Evolutionary conservation across 1,140 invertebrate species (phyloP), one percentile per base, ranked within the genome.

Genomic region (Phthorimaea operculella): DNA sequence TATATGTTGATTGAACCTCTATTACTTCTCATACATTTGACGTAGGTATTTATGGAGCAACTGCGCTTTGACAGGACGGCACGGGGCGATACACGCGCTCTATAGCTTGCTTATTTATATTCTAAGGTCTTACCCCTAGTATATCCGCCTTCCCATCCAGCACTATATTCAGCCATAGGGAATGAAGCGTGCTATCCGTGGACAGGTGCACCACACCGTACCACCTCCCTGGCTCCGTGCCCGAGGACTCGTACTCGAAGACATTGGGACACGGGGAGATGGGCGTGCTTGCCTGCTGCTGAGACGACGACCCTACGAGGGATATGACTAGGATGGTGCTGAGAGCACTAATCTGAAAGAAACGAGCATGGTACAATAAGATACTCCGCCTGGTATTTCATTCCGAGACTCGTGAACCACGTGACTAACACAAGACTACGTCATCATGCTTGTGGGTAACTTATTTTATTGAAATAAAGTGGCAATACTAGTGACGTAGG

Each of bases 91-190:
- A n/a, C n/a, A n/a, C n/a, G n/a, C n/a, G n/a, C n/a, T n/a, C n/a
- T n/a, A n/a, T n/a, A n/a, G n/a, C n/a, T n/a, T n/a, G n/a, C n/a
- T n/a, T n/a, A n/a, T n/a, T n/a, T n/a, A n/a, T n/a, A n/a, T n/a
- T n/a, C n/a, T n/a, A n/a, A 34, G 6, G 33, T 34, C 33, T 34
- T 34, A 86, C 83, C 54, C 74, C 80, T 14, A 86, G 59, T 44
- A 83, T 83, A 63, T 83, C 79, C 47, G 85, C 83, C 51, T 79
- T 77, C 42, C 62, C 65, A 52, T 86, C 85, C 50, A 86, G 51
- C 5, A 86, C 79, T 9, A 86, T 67, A 42, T 86, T 84, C 8
- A 86, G 62, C 83, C 83, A 86, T 1, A 86, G 54, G 0, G 81
- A 82, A 52, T 85, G 79, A 10, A 87, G 60, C 0, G 71, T 83